phyloP scores from a whole-genome alignment of 1,140 invertebrate species.

The Papilio polytes region DNA sequence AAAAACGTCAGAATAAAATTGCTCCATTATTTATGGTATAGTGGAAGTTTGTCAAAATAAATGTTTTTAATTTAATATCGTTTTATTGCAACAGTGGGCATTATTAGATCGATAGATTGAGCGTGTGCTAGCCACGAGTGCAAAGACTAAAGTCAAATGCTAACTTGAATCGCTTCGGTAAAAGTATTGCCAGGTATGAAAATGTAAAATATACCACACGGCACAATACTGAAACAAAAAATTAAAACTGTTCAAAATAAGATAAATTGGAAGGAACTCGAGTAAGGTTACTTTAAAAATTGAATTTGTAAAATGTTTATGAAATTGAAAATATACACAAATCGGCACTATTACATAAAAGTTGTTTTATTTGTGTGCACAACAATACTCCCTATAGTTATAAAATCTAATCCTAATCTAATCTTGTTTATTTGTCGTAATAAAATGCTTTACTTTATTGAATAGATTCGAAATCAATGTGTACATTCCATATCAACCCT shows the following conservation, averaged over 20 bases:
- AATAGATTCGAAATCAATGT: too few species aligned
- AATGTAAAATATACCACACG: background rate
- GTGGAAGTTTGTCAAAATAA: too few species aligned
- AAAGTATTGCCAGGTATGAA: background rate
- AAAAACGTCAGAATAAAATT: too few species aligned
- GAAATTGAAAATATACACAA: background rate
- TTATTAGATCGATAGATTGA: background rate
- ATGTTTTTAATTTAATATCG: background rate
- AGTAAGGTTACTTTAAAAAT: background rate
- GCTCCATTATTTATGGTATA: too few species aligned
- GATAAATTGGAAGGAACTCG: background rate
- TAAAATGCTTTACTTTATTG: too few species aligned
- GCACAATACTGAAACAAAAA: background rate
- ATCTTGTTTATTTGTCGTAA: too few species aligned
- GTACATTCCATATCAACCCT: too few species aligned
- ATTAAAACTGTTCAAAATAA: background rate
- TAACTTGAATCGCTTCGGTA: background rate
- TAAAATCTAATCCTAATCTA: background rate
- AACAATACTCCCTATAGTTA: background rate
- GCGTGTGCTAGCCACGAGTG: background rate
- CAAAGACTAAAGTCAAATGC: background rate
- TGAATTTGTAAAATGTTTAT: background rate
- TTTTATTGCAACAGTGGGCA: background rate
- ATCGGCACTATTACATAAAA: constrained; percentile 1
- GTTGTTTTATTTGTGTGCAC: constrained; percentile 20